Evolutionary conservation across 2,797 vertebrate genomes (phyloP).

Genomic region (Huso huso): DNA sequence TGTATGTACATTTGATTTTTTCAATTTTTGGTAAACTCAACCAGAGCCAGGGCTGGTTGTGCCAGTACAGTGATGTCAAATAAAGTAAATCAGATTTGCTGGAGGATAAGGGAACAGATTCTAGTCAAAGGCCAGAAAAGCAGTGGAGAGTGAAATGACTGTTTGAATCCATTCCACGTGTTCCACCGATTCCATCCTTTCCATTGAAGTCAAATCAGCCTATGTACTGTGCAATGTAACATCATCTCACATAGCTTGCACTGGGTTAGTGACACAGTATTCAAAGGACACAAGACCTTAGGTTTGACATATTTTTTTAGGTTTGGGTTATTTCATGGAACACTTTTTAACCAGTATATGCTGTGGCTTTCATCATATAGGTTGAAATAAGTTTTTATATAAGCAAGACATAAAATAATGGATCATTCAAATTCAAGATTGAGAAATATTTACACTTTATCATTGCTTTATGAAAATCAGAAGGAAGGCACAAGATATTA

Average conservation of each 20-base stretch:
- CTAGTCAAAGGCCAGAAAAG: slow-evolving; percentile 44
- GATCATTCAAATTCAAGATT: no score
- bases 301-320: background rate
- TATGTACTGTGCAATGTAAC: slow-evolving; percentile 42
- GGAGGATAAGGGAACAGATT: slow-evolving; percentile 38
- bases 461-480: no score
- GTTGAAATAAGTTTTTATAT: no score
- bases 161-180: slow-evolving; percentile 39
- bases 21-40: background rate
- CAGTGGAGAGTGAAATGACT: slow-evolving; percentile 54
- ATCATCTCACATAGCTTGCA: slow-evolving; percentile 8
- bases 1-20: no score
- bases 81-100: slow-evolving; percentile 21
- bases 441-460: no score
- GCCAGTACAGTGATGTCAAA: slow-evolving; percentile 5
- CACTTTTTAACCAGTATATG: no score
- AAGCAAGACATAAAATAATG: no score
- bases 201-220: slow-evolving; percentile 48
- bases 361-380: no score
- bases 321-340: background rate
- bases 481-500: no score
- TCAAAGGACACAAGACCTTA: background rate
- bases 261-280: background rate
- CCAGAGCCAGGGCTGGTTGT: slow-evolving; percentile 17
- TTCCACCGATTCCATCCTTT: slow-evolving; percentile 39